phyloP scores from a whole-genome alignment of 1,140 invertebrate species.

The Antheraea mylitta region DNA sequence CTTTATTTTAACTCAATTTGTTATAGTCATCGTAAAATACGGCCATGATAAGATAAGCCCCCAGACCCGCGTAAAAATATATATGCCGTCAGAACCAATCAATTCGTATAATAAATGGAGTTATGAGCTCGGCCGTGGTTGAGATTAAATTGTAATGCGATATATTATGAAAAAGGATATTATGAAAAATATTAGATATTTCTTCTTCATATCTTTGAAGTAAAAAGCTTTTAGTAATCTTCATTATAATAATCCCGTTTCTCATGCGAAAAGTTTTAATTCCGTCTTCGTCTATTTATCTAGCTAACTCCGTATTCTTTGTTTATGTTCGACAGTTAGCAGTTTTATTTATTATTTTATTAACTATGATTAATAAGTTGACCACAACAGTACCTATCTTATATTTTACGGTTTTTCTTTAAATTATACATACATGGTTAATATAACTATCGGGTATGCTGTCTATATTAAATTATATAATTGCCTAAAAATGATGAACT shows the following conservation, averaged over 20 bases:
- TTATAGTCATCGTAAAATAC: neutral
- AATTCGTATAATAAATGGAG: conserved; percentile 8
- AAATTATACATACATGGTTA: too few relatives aligned
- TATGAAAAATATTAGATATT: neutral
- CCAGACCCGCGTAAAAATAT: neutral
- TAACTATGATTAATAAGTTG: too few relatives aligned
- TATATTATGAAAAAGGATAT: too few relatives aligned
- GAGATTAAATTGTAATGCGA: neutral
- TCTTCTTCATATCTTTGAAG: neutral
- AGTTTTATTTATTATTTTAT: too few relatives aligned
- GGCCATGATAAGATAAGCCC: conserved; percentile 9
- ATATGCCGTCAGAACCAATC: conserved; percentile 11
- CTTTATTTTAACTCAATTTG: conserved; percentile 7
- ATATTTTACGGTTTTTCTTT: too few relatives aligned
- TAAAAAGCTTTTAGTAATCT: neutral
- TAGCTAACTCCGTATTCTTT: too few relatives aligned
- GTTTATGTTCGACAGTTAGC: too few relatives aligned
- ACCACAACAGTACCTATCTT: too few relatives aligned
- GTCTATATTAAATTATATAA: too few relatives aligned
- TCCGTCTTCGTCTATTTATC: too few relatives aligned
- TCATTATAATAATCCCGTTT: neutral
- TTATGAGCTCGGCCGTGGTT: neutral
- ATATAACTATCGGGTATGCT: too few relatives aligned
- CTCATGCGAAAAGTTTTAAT: neutral
- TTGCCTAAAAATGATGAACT: too few relatives aligned